Conservation (phyloP, 2,888 invertebrate genomes). For the Catocala fraxini region DNA sequence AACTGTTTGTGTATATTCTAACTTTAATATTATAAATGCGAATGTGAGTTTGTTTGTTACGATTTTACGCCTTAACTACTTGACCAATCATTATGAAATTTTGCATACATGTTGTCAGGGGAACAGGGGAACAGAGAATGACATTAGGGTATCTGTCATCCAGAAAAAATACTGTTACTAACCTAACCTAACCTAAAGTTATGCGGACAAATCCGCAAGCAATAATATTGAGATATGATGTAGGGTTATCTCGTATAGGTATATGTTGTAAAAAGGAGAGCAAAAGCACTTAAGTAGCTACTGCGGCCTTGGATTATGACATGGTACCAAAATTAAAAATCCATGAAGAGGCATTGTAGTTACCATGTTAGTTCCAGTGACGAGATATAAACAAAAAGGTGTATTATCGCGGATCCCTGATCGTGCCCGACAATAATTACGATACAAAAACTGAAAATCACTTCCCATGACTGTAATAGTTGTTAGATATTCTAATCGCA, state of each 20-base stretch:
- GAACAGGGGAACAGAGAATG: too few relatives aligned
- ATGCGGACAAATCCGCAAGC: too few relatives aligned
- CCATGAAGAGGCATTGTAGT: conserved; percentile 39
- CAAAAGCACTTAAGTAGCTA: conserved; percentile 7
- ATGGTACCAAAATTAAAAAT: conserved; percentile 38
- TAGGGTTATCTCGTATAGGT: not conserved
- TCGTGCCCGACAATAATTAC: conserved; percentile 68
- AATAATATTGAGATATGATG: not conserved
- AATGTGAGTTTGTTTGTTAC: too few relatives aligned
- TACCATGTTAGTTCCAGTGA: conserved; percentile 65
- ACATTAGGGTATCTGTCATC: too few relatives aligned
- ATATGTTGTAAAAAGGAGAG: not conserved
- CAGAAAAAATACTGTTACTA: not conserved
- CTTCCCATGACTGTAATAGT: conserved; percentile 83
- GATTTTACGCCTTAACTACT: too few relatives aligned
- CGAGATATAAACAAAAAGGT: conserved; percentile 73
- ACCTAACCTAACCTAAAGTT: too few relatives aligned
- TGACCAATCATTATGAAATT: too few relatives aligned
- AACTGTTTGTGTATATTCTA: too few relatives aligned
- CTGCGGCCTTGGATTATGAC: conserved; percentile 24
- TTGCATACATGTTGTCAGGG: too few relatives aligned
- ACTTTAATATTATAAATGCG: too few relatives aligned
- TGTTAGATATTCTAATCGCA: conserved; percentile 50
- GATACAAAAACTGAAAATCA: conserved; percentile 75
- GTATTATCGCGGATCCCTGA: conserved; percentile 70